Evolutionary conservation across 2,797 vertebrate species (phyloP), one percentile per base, ranked within the genome.

Genomic region (Cossypha niveicapilla): DNA sequence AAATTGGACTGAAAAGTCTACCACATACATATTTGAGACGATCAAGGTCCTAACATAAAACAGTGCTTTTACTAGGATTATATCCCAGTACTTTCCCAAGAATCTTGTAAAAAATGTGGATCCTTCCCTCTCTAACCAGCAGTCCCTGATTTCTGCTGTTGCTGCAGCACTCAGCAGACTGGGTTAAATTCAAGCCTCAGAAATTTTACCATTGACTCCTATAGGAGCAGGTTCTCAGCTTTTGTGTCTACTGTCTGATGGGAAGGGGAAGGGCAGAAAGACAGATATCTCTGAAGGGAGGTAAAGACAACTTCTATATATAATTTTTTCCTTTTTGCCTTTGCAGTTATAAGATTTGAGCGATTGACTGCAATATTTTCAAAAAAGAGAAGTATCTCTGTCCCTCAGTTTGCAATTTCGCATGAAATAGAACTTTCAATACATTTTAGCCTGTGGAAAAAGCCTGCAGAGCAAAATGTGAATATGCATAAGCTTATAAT

Each of bases 181-280:
- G 41, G 32, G 53, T 67, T 56, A 53, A 71, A 89, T 87, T 81
- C 44, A n/a, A 34, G 9, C 19, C 16, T 41, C 13, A 48, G 57
- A 57, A 74, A 17, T 65, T 58, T 85, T 48, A 17, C 10, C 32
- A 23, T 10, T n/a, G 30, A n/a, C 12, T 75, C 3, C 25, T n/a
- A 1, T 0, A 47, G 45, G 25, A 82, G 23, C 4, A 1, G 22
- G 1, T 27, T 72, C 35, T 71, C 58, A 25, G 35, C 47, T 62
- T 91, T 92, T 84, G 37, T 76, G 67, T 82, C 35, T 80, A 85
- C 41, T 30, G 41, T 30, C n/a, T 34, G 63, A 50, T 23, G 32
- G 57, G 3, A 62, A 65, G 32, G 28, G 30, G 22, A 28, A 39
- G 27, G n/a, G 23, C 11, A 68, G 35, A 62, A 57, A 79, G 57